phyloP scores from a whole-genome alignment of 2,113 vertebrate genomes.

The Machaerirhynchus nigripectus region DNA sequence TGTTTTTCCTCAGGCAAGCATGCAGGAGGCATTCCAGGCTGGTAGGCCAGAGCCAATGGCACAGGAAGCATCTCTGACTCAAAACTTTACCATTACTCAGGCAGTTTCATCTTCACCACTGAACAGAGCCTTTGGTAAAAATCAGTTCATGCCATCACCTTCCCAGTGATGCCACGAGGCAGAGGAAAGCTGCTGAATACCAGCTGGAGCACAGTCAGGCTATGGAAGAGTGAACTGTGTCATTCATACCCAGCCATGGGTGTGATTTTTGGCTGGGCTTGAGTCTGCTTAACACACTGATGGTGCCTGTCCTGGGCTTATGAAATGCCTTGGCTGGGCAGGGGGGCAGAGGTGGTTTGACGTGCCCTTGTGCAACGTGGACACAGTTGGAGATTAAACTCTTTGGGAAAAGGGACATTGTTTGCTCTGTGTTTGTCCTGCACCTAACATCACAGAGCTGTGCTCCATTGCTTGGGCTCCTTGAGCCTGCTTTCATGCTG shows the following conservation, averaged over 20 bases:
- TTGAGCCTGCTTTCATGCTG: not conserved
- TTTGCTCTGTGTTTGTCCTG: not conserved
- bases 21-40: not conserved
- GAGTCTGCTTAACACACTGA: not conserved
- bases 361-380: not conserved
- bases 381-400: not conserved
- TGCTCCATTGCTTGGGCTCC: not conserved
- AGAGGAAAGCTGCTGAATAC: not conserved
- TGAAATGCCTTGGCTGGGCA: not conserved
- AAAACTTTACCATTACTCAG: not conserved
- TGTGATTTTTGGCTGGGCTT: not conserved
- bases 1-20: not conserved
- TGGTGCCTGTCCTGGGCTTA: not conserved
- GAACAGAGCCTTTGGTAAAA: not conserved
- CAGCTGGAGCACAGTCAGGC: not conserved
- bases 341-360: not conserved
- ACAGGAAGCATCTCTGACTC: not conserved
- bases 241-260: not conserved
- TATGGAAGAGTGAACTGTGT: not conserved
- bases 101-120: not conserved
- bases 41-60: not conserved
- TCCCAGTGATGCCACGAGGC: not conserved
- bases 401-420: not conserved
- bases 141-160: not conserved
- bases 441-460: not conserved